Base-by-base conservation (phyloP, 2,888 invertebrate genomes). In the Philhelius pedissequus region DNA sequence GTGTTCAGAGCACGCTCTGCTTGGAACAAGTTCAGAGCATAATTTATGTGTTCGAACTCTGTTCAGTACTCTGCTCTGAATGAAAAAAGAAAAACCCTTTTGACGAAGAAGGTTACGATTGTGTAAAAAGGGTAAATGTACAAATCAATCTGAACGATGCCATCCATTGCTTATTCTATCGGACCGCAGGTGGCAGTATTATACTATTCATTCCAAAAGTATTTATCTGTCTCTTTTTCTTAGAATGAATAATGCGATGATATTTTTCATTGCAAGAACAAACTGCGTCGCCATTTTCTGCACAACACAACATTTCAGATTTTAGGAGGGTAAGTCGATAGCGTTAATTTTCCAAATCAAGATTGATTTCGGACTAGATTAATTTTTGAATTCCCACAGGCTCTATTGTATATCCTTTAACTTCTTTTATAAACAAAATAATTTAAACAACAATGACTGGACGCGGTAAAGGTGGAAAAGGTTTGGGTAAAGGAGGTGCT, bases 381-480 rank as follows among this genome's bases (percentile, higher is more conserved):
- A n/a, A n/a, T n/a, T n/a, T n/a, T n/a, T n/a, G n/a, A n/a, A n/a
- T n/a, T 18, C 8, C 13, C 4, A 25, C 4, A 64, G 64, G n/a
- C n/a, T 32, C 15, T 20, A 20, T 20, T 6, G 25, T 43, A 38
- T 6, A 13, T 3, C 5, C 4, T 38, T 38, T n/a, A 38, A n/a
- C 1, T n/a, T 38, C n/a, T 40, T 40, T 15, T 3, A 15, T 8
- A 62, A 27, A 27, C 9, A 6, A 40, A 54, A 9, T 27, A 52
- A 32, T 58, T 77, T 48, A 25, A 48, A n/a, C 6, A 82, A 92
- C 90, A 86, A 96, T 96, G 96, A 95, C 96, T 90, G 96, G 96
- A 84, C 95, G 96, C 80, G 96, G 96, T 79, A 95, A 96, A 93
- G 95, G 95, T 89, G 95, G 95, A 71, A 95, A 96, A 92, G 95